Percentiles rank a stretch among this genome's conserved stretches.
phyloP scores from a whole-genome alignment of 2,113 vertebrate genomes.

The Bagarius yarrelli region DNA sequence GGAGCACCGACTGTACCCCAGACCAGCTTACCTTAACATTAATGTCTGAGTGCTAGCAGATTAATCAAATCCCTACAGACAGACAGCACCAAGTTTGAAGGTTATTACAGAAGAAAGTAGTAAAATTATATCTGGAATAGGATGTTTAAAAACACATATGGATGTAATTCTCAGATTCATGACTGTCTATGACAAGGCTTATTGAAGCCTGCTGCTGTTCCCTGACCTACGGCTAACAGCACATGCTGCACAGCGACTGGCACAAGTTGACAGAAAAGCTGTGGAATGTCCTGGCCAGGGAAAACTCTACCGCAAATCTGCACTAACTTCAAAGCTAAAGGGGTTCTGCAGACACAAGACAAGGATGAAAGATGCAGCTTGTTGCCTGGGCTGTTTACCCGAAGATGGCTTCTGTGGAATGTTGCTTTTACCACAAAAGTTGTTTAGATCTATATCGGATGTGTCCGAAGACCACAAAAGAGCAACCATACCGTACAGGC shows the following conservation, averaged over 20 bases:
- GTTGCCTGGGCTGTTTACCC: conserved; percentile 58
- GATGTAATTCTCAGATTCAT: too few relatives aligned
- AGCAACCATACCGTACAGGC: background rate
- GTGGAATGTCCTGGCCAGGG: conserved; percentile 54
- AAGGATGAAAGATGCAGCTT: conserved; percentile 64
- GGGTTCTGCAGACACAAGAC: conserved; percentile 57
- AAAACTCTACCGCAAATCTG: conserved; percentile 50
- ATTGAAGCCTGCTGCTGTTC: background rate
- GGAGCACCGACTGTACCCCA: too few relatives aligned
- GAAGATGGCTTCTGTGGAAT: conserved; percentile 59
- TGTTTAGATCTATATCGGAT: conserved; percentile 46
- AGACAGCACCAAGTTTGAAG: too few relatives aligned
- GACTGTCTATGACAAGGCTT: background rate
- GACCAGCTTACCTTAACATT: too few relatives aligned
- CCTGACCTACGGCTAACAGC: conserved; percentile 27
- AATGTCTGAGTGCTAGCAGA: too few relatives aligned
- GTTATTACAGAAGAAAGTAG: too few relatives aligned
- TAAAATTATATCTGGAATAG: too few relatives aligned
- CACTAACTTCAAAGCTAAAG: conserved; percentile 52
- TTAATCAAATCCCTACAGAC: too few relatives aligned
- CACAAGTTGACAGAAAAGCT: conserved; percentile 49
- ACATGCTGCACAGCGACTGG: conserved; percentile 41
- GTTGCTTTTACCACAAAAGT: conserved; percentile 49
- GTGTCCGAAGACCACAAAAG: background rate
- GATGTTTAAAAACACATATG: too few relatives aligned